Percentiles rank a stretch among this genome's conserved stretches.
Conservation (phyloP, 2,113 vertebrate genomes). For the Cacatua alba region DNA sequence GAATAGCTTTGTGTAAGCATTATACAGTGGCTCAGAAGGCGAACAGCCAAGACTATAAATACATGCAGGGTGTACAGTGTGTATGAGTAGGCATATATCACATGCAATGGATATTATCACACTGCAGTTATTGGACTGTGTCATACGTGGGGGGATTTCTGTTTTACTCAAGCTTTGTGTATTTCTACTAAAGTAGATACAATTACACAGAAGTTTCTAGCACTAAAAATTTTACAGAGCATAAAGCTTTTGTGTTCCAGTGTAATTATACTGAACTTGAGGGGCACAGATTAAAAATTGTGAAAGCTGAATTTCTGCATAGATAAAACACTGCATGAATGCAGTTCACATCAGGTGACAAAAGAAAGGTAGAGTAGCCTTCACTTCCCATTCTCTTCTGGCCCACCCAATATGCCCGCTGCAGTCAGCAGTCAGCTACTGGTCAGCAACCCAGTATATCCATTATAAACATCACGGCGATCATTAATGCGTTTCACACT, state of each 20-base stretch:
- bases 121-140: neutral
- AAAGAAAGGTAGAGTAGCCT: neutral
- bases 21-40: neutral
- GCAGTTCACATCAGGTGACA: neutral
- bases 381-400: neutral
- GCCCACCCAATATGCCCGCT: neutral
- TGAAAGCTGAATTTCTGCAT: neutral
- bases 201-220: neutral
- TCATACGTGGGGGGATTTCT: rapidly evolving
- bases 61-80: rapidly evolving
- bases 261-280: neutral
- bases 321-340: neutral
- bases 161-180: neutral
- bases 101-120: neutral
- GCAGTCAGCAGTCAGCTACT: neutral
- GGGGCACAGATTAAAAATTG: neutral
- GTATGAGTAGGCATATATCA: neutral
- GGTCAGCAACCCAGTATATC: neutral
- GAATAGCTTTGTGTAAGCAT: neutral
- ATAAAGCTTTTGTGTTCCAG: neutral
- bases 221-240: neutral
- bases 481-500: neutral
- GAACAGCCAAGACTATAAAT: neutral
- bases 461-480: neutral
- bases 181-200: neutral